Evolutionary conservation across 92 coral and sea anemone genomes (phyloP), one percentile per base, ranked within the genome.

Genomic region (Diadumene lineata): DNA sequence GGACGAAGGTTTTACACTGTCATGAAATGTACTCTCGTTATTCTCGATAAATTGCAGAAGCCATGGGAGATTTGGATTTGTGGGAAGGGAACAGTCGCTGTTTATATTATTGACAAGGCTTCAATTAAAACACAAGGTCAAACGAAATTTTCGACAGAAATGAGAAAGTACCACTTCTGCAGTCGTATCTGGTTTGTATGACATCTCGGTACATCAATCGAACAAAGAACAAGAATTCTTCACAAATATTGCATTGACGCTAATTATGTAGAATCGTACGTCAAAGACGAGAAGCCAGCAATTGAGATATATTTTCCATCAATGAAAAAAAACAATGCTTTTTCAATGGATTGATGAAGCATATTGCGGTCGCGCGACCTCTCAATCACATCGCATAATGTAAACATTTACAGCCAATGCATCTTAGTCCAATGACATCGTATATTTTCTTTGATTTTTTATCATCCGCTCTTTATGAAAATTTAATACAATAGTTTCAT

Each of bases 41-140:
- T 90, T 87, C 65, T 69, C 80, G 70, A 69, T 84, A 83, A 90
- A 88, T 87, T 81, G 85, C 62, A 64, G 69, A 60, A 81, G 66
- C 92, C 80, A 84, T 83, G 82, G 82, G 61, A 77, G 87, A 81
- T 81, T 78, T 78, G 64, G 66, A 66, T 85, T 69, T 90, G 93
- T 88, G 90, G 92, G 97, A 91, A 88, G 77, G 63, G 64, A 61
- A 34, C 90, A 90, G 96, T 90, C 87, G 96, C 81, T 81, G 85
- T 81, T 84, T 83, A 76, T 71, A 61, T 46, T 81, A 56, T 85
- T 84, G 75, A 73, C 82, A 79, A 66, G 85, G 71, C 75, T 78
- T 80, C 90, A 84, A 90, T 87, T 87, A 87, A 43, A 31, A 68
- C 63, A 38, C 76, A 78, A 78, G 82, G 82, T 78, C 75, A 68